Conservation (phyloP, 2,888 invertebrate genomes). For the Meiosimyza decipiens region DNA sequence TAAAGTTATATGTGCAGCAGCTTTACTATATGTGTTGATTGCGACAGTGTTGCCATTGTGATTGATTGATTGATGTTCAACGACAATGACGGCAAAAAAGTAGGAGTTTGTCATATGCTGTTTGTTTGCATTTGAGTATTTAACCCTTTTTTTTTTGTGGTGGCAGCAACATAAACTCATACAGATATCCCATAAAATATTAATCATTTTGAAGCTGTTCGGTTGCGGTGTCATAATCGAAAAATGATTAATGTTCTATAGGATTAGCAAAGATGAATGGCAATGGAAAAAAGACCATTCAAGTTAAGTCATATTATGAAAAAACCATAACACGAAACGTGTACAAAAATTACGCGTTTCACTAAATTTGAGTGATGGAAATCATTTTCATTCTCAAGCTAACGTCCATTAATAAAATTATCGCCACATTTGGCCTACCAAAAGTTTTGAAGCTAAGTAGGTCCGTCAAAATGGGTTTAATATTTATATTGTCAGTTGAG, state of each 20-base stretch:
- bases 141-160: neutral
- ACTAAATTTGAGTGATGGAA: too few species aligned
- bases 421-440: too few species aligned
- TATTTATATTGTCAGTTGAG: too few species aligned
- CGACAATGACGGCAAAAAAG: neutral
- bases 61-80: constrained; percentile 27
- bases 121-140: neutral
- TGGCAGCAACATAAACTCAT: neutral
- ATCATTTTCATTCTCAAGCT: too few species aligned
- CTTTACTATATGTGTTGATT: constrained; percentile 22
- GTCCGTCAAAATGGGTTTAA: too few species aligned
- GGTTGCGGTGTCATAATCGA: constrained; percentile 25
- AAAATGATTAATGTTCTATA: constrained; percentile 28
- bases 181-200: neutral
- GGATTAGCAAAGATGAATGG: constrained; percentile 1
- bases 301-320: too few species aligned
- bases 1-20: neutral
- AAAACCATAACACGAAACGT: too few species aligned
- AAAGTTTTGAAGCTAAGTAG: too few species aligned
- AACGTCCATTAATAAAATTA: too few species aligned
- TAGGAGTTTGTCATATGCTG: neutral
- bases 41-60: constrained; percentile 23
- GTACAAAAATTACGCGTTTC: too few species aligned
- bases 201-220: neutral
- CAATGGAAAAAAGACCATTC: too few species aligned